Base-by-base conservation (phyloP, 2,797 vertebrate species). In the Xenops minutus region DNA sequence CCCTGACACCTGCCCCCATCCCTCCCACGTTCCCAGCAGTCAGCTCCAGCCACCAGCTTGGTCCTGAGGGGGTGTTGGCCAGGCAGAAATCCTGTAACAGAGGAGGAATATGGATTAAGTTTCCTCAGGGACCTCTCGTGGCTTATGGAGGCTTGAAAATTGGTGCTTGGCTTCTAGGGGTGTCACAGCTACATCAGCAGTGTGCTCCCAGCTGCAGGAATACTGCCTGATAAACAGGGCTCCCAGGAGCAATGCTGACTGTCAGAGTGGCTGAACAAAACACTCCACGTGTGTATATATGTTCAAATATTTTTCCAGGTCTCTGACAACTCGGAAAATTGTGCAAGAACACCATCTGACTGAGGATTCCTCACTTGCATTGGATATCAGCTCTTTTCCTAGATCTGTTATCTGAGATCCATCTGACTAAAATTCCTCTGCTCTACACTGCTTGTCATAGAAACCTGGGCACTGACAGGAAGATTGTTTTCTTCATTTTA, bases 121-220 rank as follows among this genome's bases (percentile, higher is more conserved):
- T 46, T 66, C 55, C 4, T 36, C 61, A 39, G 44, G 1, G 4
- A 12, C 24, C n/a, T 14, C 26, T 29, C 37, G 24, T 30, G 48
- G 24, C 6, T 37, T n/a, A 18, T 5, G 0, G 0, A 34, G 58
- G 12, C 48, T 73, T 64, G 54, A 34, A 4, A 54, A 24, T 8
- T 4, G 3, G n/a, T 24, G 36, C 44, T 30, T 54, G 44, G 12
- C 44, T 48, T 16, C 52, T 7, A 9, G 37, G 44, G 29, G 1
- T 43, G 58, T 48, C 52, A 3, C 21, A 7, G 27, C 27, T 41
- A 1, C 6, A 34, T 19, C 22, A 66, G 30, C 34, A 24, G 24
- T 1, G 29, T 0, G 0, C 21, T 72, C 36, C 32, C 6, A n/a
- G 49, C 30, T n/a, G 1, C 21, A 5, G 12, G 51, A 46, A 30